Evolutionary conservation across 2,888 invertebrate genomes (phyloP), one percentile per base, ranked within the genome.

Genomic region (Pilophorus perplexus): DNA sequence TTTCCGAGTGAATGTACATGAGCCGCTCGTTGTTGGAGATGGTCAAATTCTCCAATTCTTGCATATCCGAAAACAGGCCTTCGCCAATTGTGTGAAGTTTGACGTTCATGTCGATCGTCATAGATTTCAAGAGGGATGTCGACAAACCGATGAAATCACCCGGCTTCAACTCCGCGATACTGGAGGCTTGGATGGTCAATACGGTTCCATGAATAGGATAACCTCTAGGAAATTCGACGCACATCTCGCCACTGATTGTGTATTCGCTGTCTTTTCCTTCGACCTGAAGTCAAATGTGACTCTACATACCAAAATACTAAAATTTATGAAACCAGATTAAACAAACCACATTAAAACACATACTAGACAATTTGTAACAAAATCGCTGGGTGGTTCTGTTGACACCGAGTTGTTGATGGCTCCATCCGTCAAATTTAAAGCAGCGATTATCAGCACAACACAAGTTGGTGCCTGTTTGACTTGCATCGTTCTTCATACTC

Each of bases 11-110:
- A n/a, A 84, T 76, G 3, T 74, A 72, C 22, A 73, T 75, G 2
- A 84, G 75, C 8, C 78, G 76, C 1, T 78, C 78, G 71, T 84
- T 84, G 72, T 80, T 82, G 0, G 82, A 82, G 71, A 84, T 80
- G 0, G 83, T 82, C 8, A 84, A 73, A 55, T 81, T 80, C 44
- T 77, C 75, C 23, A 84, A 73, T 16, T 77, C 77, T 0, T 75
- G 77, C 71, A 84, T 74, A 68, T 81, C 80, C 16, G 74, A 73
- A 72, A 84, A 84, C 0, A 77, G 72, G 5, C 81, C 80, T 0
- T 80, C 78, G 71, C 80, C 77, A 22, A 85, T 77, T 57, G 75
- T 74, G 12, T 71, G 76, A n/a, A 84, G 74, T 57, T 60, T 44
- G 3, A 40, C 12, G 60, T 69, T 69, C 52, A 54, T 59, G 18